These are phyloP conservation scores for Ochotona curzoniae DNA, from an alignment of 2,113 vertebrate genomes.

Conservation along the genomic window DNA sequence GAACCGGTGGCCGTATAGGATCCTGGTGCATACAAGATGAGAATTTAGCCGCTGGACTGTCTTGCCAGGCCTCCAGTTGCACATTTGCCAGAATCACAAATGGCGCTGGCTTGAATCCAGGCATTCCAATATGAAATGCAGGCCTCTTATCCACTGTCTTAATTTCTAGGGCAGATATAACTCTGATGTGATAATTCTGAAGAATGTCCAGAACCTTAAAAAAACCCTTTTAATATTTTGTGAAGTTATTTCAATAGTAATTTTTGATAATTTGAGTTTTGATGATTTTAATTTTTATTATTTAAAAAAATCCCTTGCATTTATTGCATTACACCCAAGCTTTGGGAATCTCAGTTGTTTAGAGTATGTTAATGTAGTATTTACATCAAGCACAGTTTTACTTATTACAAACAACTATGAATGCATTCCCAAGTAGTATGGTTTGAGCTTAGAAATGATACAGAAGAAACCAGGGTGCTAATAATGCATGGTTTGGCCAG, in stretches of 20 bases:
- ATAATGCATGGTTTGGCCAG: neutral
- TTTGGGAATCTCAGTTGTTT: neutral
- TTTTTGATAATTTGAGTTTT: neutral
- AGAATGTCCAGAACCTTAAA: neutral
- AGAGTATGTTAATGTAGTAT: neutral
- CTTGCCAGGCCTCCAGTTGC: too few relatives aligned
- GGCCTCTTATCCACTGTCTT: too few relatives aligned
- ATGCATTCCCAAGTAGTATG: neutral
- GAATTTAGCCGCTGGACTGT: too few relatives aligned
- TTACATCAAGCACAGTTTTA: slow-evolving; percentile 11
- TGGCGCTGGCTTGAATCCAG: too few relatives aligned
- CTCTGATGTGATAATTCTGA: neutral
- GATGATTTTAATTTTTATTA: neutral
- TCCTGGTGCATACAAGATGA: too few relatives aligned
- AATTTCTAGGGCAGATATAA: too few relatives aligned
- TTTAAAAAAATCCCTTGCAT: slow-evolving; percentile 1
- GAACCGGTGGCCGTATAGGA: too few relatives aligned
- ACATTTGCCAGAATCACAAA: too few relatives aligned
- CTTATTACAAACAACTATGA: neutral
- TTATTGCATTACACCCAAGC: neutral
- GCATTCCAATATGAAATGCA: too few relatives aligned
- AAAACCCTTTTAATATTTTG: slow-evolving; percentile 2
- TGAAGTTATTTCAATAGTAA: slow-evolving; percentile 11
- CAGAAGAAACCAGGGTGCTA: neutral
- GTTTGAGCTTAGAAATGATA: neutral